Base-by-base conservation (phyloP, 2,797 vertebrate genomes). In the Enteromius radiatus region DNA sequence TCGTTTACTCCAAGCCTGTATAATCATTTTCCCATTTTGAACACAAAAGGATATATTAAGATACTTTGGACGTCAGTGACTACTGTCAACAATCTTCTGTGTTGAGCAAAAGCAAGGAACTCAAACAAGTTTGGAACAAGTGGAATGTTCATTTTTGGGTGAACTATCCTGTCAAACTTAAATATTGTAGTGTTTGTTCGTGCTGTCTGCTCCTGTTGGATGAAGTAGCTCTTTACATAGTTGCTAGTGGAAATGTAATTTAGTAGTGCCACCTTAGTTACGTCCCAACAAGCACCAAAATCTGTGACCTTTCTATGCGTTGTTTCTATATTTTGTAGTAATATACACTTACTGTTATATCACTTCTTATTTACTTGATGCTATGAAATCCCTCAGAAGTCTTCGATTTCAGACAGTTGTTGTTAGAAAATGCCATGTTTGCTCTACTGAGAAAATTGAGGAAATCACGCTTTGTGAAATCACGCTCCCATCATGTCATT, bases 381-480 rank as follows among this genome's bases (percentile, higher is more conserved):
- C 12, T 31, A 54, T 14, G 56, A 68, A 67, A 23, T 80, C 77
- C 15, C 8, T 69, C 15, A 28, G 15, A 78, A 9, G 43, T 70
- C 1, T 45, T 54, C 36, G n/a, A 28, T n/a, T 21, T 23, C 38
- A 71, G 7, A 71, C 6, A 14, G 21, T 26, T 81, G 19, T 41
- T 67, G 47, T 65, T 43, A 4, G n/a, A 23, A 23, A 3, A 71
- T 45, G 12, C 21, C 3, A 33, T 47, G 26, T 23, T 33, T 43
- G 38, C 49, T 69, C 47, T 69, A 1, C 8, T 0, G 2, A 54
- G 4, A 47, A 52, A 36, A 81, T 33, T 73, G 78, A 85, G 86
- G 86, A 87, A 87, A 78, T 63, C 23, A 38, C n/a, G 2, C 65
- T 61, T 33, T 77, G 17, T 70, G 28, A 63, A 43, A 83, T 78